A percentile compares a stretch with the other conserved stretches of the same genome.
phyloP scores from a whole-genome alignment of 2,797 vertebrate genomes.

The Salmo trutta region DNA sequence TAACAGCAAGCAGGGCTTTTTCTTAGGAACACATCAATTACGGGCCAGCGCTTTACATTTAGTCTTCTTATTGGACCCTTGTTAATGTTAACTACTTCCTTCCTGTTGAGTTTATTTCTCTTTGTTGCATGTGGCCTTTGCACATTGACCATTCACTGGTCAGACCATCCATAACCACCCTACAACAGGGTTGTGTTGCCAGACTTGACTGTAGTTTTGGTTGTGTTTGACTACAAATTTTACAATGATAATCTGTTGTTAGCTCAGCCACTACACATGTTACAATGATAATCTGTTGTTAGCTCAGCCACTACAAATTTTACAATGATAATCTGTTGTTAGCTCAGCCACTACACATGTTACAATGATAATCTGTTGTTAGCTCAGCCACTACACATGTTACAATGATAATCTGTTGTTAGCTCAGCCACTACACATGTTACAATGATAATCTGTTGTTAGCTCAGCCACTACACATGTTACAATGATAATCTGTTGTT shows the following conservation, averaged over 20 bases:
- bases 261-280: not conserved
- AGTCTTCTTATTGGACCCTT: constrained; percentile 82
- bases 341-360: too few species aligned
- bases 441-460: too few species aligned
- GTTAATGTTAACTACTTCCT: constrained; percentile 90
- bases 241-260: constrained; percentile 25
- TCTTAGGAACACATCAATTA: constrained; percentile 82
- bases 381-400: too few species aligned
- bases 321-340: too few species aligned
- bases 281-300: too few species aligned
- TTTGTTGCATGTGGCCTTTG: constrained; percentile 87
- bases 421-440: too few species aligned
- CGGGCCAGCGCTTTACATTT: constrained; percentile 77
- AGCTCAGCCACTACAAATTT: too few species aligned
- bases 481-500: too few species aligned
- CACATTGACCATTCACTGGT: constrained; percentile 75
- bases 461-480: too few species aligned
- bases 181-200: constrained; percentile 70
- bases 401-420: too few species aligned
- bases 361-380: too few species aligned
- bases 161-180: constrained; percentile 78
- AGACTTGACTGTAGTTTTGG: constrained; percentile 72
- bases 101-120: constrained; percentile 90
- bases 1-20: constrained; percentile 62
- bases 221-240: constrained; percentile 46